Percentiles rank a stretch among this genome's conserved stretches.
Evolutionary conservation across 2,797 vertebrate species (phyloP).

Genomic region (Falco rusticolus): DNA sequence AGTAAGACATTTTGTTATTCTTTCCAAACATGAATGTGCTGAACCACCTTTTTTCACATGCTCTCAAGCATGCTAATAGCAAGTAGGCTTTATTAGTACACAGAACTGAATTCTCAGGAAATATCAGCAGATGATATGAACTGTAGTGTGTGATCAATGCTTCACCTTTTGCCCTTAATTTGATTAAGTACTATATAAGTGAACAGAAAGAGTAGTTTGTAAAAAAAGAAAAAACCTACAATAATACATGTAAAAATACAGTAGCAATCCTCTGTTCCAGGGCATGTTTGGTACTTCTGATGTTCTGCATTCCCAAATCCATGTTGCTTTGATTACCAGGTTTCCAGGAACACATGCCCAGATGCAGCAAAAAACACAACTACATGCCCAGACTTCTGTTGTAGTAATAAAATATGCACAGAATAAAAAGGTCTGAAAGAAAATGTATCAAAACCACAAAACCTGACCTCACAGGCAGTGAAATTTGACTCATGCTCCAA

Average conservation of each 20-base stretch:
- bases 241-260: background rate
- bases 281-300: background rate
- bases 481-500: background rate
- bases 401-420: background rate
- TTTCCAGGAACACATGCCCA: background rate
- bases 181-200: slow-evolving; percentile 73
- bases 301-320: background rate
- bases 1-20: slow-evolving; percentile 70
- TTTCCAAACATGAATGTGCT: slow-evolving; percentile 74
- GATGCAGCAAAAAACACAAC: background rate
- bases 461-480: background rate
- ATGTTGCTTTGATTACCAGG: background rate
- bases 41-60: slow-evolving; percentile 70
- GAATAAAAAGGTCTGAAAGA: background rate
- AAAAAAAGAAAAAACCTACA: background rate
- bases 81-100: slow-evolving; percentile 66
- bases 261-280: background rate
- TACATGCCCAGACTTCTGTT: background rate
- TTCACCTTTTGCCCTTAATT: slow-evolving; percentile 80
- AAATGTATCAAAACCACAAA: background rate
- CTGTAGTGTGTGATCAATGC: slow-evolving; percentile 81
- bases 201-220: slow-evolving; percentile 43
- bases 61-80: slow-evolving; percentile 71
- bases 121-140: slow-evolving; percentile 62
- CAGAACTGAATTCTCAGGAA: slow-evolving; percentile 75